These are phyloP conservation scores for Brachionichthys hirsutus DNA, from an alignment of 2,113 vertebrate genomes.

Conservation along the genomic window DNA sequence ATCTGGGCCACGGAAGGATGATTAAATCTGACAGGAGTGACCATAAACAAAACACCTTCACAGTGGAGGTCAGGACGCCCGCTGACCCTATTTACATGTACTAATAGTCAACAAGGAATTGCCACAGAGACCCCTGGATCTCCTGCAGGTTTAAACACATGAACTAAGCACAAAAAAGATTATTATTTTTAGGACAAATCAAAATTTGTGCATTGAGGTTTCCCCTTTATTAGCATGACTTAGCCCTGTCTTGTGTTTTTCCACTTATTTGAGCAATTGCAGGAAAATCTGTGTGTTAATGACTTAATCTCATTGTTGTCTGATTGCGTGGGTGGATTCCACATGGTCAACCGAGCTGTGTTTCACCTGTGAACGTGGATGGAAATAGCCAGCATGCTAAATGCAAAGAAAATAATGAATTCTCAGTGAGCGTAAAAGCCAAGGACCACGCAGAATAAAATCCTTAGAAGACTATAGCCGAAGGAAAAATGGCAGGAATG, in stretches of 20 bases:
- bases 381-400: conserved; percentile 8
- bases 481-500: conserved; percentile 46
- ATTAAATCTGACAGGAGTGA: conserved; percentile 37
- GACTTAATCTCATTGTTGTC: not conserved
- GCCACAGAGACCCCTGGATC: not conserved
- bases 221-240: no score
- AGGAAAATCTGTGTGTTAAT: conserved; percentile 12
- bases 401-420: no score
- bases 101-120: not conserved
- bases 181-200: conserved; percentile 15
- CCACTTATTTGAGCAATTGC: conserved; percentile 32
- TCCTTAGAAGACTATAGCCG: not conserved
- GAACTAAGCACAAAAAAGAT: not conserved
- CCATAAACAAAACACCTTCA: no score
- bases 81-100: no score
- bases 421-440: no score
- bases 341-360: not conserved
- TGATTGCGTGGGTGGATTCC: conserved; percentile 1
- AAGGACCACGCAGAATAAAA: not conserved
- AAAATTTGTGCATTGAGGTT: conserved; percentile 13
- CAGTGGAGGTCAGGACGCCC: no score
- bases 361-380: conserved; percentile 1
- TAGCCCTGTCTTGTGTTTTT: conserved; percentile 15
- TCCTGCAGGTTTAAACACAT: no score
- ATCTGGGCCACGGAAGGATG: not conserved